Percentiles rank a stretch among this genome's conserved stretches.
These are phyloP conservation scores for Standfussiana lucernea DNA, from an alignment of 2,888 invertebrate species.

Conservation along the genomic window DNA sequence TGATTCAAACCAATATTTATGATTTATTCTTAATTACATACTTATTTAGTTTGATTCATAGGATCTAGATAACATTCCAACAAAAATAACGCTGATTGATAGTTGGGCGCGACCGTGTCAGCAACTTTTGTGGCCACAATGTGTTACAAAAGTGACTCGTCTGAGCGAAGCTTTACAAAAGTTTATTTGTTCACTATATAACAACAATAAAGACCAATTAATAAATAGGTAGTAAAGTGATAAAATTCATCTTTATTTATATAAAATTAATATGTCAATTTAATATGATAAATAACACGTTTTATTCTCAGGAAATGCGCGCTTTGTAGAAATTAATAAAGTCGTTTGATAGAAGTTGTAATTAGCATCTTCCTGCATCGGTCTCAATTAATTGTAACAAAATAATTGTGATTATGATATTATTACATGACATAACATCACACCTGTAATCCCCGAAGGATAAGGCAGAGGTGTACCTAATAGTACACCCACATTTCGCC, in stretches of 20 bases:
- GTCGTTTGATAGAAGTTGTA: slow-evolving; percentile 22
- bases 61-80: slow-evolving; percentile 6
- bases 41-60: slow-evolving; percentile 11
- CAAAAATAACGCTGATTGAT: slow-evolving; percentile 17
- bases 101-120: not conserved
- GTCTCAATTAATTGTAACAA: slow-evolving; percentile 3
- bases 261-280: slow-evolving; percentile 27
- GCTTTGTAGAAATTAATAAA: slow-evolving; percentile 44
- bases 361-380: slow-evolving; percentile 37
- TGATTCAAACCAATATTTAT: slow-evolving; percentile 20
- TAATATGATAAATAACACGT: slow-evolving; percentile 28
- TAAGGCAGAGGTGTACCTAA: not conserved
- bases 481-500: not conserved
- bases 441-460: not conserved
- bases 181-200: not conserved
- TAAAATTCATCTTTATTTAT: slow-evolving; percentile 27
- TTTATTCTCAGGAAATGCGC: slow-evolving; percentile 37
- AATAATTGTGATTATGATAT: slow-evolving; percentile 1
- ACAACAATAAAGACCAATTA: slow-evolving; percentile 19
- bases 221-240: slow-evolving; percentile 19
- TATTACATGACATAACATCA: not conserved
- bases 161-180: not conserved
- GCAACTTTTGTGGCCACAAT: not conserved
- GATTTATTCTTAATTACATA: slow-evolving; percentile 33
- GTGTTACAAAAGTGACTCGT: not conserved